phyloP scores from a whole-genome alignment of 2,888 invertebrate genomes.

The Eudasyphora cyanicolor region DNA sequence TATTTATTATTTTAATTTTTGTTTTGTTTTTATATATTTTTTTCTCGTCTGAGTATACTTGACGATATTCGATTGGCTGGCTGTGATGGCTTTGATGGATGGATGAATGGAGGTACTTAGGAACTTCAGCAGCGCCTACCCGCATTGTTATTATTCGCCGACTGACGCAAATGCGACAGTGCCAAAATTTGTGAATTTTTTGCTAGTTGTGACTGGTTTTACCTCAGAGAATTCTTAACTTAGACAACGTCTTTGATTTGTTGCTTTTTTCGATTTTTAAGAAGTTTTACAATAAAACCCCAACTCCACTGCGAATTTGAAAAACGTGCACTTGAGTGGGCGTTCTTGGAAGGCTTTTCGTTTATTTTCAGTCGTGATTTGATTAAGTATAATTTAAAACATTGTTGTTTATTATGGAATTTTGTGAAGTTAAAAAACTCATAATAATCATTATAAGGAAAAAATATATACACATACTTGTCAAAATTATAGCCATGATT shows the following conservation, averaged over 20 bases:
- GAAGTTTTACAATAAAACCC: neutral
- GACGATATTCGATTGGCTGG: neutral
- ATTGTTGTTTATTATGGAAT: slow-evolving; percentile 2
- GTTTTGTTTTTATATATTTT: neutral
- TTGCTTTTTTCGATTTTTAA: slow-evolving; percentile 23
- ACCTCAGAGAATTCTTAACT: slow-evolving; percentile 16
- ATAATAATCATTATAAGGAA: no score
- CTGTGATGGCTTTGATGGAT: no score
- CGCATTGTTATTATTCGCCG: neutral
- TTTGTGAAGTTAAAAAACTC: neutral
- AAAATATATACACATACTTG: no score
- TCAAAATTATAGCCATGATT: no score
- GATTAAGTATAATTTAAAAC: slow-evolving; percentile 44
- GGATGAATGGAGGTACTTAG: neutral
- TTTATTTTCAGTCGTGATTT: slow-evolving; percentile 53
- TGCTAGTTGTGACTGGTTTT: no score
- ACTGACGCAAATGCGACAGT: slow-evolving; percentile 46
- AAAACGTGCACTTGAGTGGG: slow-evolving; percentile 58
- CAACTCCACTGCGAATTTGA: neutral
- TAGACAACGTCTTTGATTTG: neutral
- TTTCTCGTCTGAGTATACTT: neutral
- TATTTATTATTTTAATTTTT: slow-evolving; percentile 1
- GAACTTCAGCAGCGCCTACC: neutral
- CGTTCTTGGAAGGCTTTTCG: slow-evolving; percentile 34
- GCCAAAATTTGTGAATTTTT: slow-evolving; percentile 31